Conservation (phyloP, 2,113 vertebrate species). For the Macaca nemestrina region DNA sequence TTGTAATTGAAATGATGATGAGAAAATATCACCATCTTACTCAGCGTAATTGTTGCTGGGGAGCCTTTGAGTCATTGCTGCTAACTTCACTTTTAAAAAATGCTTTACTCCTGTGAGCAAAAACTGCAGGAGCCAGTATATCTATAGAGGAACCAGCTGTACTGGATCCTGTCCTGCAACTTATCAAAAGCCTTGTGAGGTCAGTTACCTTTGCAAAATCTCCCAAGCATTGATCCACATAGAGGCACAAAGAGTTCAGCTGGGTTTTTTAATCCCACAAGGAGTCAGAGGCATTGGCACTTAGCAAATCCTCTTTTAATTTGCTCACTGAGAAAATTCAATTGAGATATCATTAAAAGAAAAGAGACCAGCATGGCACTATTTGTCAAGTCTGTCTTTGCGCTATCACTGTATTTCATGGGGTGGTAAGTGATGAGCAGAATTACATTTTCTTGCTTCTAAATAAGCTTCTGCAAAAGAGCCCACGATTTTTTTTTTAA, state of each 20-base stretch:
- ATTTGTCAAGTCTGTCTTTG: background rate
- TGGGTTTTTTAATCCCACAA: constrained; percentile 39
- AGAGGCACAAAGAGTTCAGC: constrained; percentile 33
- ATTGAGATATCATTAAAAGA: constrained; percentile 55
- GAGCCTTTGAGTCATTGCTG: background rate
- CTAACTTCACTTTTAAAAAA: constrained; percentile 9
- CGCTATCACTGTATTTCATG: background rate
- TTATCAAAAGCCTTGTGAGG: constrained; percentile 45
- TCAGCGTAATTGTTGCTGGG: background rate
- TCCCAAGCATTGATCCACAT: constrained; percentile 46
- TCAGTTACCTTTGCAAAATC: background rate
- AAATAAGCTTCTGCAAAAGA: background rate
- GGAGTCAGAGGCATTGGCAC: constrained; percentile 52
- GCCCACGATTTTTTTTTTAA: background rate
- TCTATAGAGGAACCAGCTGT: background rate
- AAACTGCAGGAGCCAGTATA: background rate
- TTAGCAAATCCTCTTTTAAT: constrained; percentile 72
- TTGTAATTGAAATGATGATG: background rate
- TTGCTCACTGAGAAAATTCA: constrained; percentile 62
- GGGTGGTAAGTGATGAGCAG: background rate
- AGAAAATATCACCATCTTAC: background rate
- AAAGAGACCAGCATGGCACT: background rate
- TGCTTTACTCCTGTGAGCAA: constrained; percentile 23
- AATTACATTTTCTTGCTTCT: constrained; percentile 10
- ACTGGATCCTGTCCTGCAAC: background rate